phyloP scores from a whole-genome alignment of 2,113 vertebrate species.

The Philantomba maxwellii region DNA sequence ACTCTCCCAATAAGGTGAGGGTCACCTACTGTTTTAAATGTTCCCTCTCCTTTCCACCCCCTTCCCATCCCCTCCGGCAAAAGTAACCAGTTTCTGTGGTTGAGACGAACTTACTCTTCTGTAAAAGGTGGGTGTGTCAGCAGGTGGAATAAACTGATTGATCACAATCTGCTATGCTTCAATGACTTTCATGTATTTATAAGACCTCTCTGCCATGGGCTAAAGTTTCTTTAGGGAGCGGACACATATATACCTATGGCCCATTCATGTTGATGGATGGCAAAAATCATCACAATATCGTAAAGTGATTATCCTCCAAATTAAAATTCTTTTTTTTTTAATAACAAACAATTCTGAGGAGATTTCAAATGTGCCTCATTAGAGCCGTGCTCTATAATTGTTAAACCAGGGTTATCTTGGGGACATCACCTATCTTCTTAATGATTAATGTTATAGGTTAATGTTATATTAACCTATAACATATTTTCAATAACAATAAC shows the following conservation, averaged over 20 bases:
- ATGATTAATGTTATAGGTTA: background rate
- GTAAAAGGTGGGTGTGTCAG: background rate
- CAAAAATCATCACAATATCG: background rate
- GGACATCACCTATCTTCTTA: background rate
- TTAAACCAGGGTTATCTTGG: background rate
- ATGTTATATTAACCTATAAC: too few species aligned
- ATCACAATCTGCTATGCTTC: background rate
- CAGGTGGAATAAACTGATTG: background rate
- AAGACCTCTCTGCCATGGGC: background rate
- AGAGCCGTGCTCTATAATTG: background rate
- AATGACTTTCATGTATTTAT: background rate
- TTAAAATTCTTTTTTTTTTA: background rate
- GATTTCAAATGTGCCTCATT: background rate
- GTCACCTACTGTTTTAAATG: background rate
- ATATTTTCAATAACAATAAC: background rate
- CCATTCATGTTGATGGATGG: background rate
- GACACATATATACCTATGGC: background rate
- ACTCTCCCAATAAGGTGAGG: background rate
- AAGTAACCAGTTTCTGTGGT: background rate
- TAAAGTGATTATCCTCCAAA: background rate
- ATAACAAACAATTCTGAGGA: background rate
- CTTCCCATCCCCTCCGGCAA: background rate
- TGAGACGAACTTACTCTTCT: background rate
- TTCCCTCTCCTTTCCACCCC: background rate
- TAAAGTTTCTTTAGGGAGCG: background rate